phyloP scores from a whole-genome alignment of 2,888 invertebrate genomes.

The Rhimphoctona megacephalus region DNA sequence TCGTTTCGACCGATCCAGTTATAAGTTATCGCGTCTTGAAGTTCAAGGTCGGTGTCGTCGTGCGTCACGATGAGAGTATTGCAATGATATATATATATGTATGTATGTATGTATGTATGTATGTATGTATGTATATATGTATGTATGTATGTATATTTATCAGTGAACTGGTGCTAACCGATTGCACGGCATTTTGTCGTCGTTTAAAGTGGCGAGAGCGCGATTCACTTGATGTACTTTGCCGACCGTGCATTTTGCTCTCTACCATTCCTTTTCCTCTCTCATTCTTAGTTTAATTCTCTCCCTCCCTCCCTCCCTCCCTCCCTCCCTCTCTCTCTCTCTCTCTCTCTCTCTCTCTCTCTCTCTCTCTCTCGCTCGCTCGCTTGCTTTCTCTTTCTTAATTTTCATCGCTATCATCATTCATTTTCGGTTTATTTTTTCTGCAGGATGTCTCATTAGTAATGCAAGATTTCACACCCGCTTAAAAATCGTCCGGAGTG shows the following conservation, averaged over 20 bases:
- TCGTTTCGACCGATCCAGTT: conserved; percentile 66
- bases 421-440: conserved; percentile 34
- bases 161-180: conserved; percentile 45
- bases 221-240: conserved; percentile 43
- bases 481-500: conserved; percentile 32
- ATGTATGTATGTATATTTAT: conserved; percentile 12
- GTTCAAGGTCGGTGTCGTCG: conserved; percentile 70
- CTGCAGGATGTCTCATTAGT: conserved; percentile 53
- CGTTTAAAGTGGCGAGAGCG: conserved; percentile 26
- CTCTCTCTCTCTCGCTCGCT: too few relatives aligned
- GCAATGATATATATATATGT: not conserved
- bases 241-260: conserved; percentile 5
- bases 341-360: too few relatives aligned
- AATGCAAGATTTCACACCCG: conserved; percentile 43
- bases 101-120: conserved; percentile 12
- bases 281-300: not conserved
- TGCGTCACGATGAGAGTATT: conserved; percentile 67
- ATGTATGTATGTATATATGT: conserved; percentile 10
- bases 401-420: conserved; percentile 4
- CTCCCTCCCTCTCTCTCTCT: not conserved
- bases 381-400: not conserved
- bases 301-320: too few relatives aligned
- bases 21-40: conserved; percentile 73
- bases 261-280: not conserved
- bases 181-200: conserved; percentile 39